Evolutionary conservation across 2,113 vertebrate genomes (phyloP).

Genomic region (Saguinus imperator): DNA sequence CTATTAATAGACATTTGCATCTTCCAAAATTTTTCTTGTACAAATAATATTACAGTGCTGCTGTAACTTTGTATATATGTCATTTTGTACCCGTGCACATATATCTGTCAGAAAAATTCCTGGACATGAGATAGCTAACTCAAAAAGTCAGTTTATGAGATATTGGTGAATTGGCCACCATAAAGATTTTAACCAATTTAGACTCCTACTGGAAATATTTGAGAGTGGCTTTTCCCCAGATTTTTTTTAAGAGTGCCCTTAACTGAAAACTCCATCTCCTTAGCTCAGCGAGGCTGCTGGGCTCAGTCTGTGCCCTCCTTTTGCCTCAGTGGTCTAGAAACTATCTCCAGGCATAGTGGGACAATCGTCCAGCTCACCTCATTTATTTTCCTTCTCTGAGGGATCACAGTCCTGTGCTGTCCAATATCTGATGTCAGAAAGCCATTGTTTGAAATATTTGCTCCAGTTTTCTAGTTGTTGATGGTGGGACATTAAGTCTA

Average conservation of each 20-base stretch:
- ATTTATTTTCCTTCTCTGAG: neutral
- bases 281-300: neutral
- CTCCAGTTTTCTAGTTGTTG: neutral
- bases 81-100: neutral
- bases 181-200: neutral
- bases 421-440: no score
- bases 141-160: no score
- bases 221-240: neutral
- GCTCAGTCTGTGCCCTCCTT: neutral
- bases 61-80: neutral
- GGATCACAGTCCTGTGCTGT: no score
- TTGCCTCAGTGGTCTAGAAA: neutral
- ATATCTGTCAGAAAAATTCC: neutral
- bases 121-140: neutral
- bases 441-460: no score
- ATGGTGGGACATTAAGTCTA: neutral
- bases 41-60: neutral
- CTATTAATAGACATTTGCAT: neutral
- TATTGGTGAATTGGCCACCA: neutral
- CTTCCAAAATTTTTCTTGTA: neutral
- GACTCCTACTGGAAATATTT: no score
- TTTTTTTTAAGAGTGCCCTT: neutral
- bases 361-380: neutral
- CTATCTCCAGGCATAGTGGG: neutral
- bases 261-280: neutral